Evolutionary conservation across 2,888 invertebrate genomes (phyloP), one percentile per base, ranked within the genome.

Genomic region (Drosophila pseudotakahashii): DNA sequence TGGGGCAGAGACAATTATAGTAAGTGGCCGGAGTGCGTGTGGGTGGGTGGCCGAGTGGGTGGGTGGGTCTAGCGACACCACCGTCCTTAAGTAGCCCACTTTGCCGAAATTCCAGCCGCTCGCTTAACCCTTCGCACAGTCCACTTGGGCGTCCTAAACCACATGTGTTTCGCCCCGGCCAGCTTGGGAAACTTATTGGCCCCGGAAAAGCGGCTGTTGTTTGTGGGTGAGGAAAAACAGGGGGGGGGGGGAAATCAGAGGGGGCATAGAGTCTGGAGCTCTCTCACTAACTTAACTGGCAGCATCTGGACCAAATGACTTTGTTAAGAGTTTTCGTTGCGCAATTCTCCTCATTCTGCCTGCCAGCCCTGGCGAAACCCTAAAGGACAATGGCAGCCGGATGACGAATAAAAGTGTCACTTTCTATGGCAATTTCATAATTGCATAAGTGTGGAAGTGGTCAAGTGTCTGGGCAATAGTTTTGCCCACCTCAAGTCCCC

Each of bases 381-480:
- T 41, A 68, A 55, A 73, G 79, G 68, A 86, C 81, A 86, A 78
- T 77, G 81, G 64, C 79, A 63, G 63, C 77, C 74, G 75, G 62
- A 70, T 76, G 73, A 88, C 75, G 75, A 83, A 84, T 85, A 84
- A 88, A 85, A 88, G 89, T 85, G 89, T 88, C 85, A 88, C 85
- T 85, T 88, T 89, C 89, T 84, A 81, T 88, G 89, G 85, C 89
- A 87, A 89, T 85, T 85, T 84, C 85, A 85, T 85, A 85, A 85
- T 88, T 85, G 85, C 87, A 85, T 81, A 84, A 88, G 89, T 88
- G 85, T 84, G 66, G 68, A 87, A 85, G 85, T 85, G 85, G 89
- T 88, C 84, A 85, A 88, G 89, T 85, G 87, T 72, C 76, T 78
- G 76, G 45, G 80, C 83, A 77, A 76, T 82, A 82, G 75, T 78